Percentiles rank a stretch among this genome's conserved stretches.
Conservation (phyloP, 2,888 invertebrate genomes). For the Proisotoma minuta region DNA sequence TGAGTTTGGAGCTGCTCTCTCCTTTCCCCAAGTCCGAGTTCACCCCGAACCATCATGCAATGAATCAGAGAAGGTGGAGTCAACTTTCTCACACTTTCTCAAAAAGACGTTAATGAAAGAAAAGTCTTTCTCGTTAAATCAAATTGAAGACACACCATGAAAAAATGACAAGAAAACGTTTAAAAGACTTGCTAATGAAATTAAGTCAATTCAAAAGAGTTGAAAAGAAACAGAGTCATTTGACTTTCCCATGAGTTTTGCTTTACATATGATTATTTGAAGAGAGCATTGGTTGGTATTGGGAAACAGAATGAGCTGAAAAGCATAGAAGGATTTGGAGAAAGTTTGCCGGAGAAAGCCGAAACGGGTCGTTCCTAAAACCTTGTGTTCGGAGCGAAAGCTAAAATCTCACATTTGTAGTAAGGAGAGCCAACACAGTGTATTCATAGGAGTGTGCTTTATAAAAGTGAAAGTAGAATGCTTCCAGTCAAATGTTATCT, state of each 20-base stretch:
- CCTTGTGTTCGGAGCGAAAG: conserved; percentile 28
- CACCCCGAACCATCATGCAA: background rate
- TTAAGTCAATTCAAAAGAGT: no score
- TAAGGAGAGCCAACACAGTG: no score
- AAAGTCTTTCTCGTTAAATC: no score
- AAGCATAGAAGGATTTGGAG: background rate
- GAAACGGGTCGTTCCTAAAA: conserved; percentile 19
- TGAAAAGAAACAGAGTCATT: no score
- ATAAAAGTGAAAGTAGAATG: conserved; percentile 24
- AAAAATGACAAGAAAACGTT: no score
- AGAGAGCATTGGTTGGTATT: background rate
- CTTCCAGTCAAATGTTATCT: background rate
- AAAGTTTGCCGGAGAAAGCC: conserved; percentile 16
- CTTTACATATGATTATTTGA: no score
- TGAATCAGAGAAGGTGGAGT: conserved; percentile 10
- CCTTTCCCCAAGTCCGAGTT: background rate
- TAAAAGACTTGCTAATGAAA: no score
- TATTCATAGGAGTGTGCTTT: conserved; percentile 5
- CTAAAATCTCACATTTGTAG: conserved; percentile 22
- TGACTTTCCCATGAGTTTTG: no score
- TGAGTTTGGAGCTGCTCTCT: background rate
- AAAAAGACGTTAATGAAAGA: no score
- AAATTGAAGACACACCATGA: no score
- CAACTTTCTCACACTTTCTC: conserved; percentile 11
- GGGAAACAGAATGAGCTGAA: background rate